phyloP scores from a whole-genome alignment of 2,888 invertebrate genomes.

The Neocrepidodera transversa region DNA sequence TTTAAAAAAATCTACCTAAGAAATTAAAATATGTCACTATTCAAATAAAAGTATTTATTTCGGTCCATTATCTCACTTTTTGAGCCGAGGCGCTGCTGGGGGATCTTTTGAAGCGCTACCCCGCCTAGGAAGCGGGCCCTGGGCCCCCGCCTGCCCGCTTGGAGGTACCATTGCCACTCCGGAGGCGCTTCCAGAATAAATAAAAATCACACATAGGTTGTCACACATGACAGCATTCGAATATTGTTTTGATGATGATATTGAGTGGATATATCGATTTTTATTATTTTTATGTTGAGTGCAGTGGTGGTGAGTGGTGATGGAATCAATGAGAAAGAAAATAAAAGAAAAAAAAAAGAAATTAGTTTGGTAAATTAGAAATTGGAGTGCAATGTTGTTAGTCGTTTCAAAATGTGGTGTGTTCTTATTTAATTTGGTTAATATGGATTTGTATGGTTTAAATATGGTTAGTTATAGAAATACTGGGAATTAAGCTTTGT shows the following conservation, averaged over 20 bases:
- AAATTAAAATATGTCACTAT: slow-evolving; percentile 33
- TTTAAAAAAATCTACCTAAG: slow-evolving; percentile 25
- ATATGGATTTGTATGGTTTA: background rate
- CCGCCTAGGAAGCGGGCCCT: slow-evolving; percentile 63
- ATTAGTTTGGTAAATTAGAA: slow-evolving; percentile 25
- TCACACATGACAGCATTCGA: slow-evolving; percentile 23
- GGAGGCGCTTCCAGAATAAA: slow-evolving; percentile 63
- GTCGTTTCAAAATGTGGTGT: background rate
- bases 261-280: slow-evolving; percentile 18
- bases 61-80: slow-evolving; percentile 50
- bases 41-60: slow-evolving; percentile 27
- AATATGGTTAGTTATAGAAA: no score
- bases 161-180: slow-evolving; percentile 65
- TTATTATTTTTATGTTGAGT: background rate
- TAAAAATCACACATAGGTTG: slow-evolving; percentile 60
- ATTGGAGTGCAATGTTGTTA: no score
- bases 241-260: slow-evolving; percentile 12
- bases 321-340: slow-evolving; percentile 34
- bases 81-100: slow-evolving; percentile 55
- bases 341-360: slow-evolving; percentile 36
- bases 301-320: slow-evolving; percentile 28
- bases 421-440: background rate
- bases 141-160: slow-evolving; percentile 64
- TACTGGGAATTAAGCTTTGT: no score
- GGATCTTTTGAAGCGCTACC: slow-evolving; percentile 61